These are phyloP conservation scores for Champsocephalus gunnari DNA, from an alignment of 2,797 vertebrate genomes.

Conservation along the genomic window DNA sequence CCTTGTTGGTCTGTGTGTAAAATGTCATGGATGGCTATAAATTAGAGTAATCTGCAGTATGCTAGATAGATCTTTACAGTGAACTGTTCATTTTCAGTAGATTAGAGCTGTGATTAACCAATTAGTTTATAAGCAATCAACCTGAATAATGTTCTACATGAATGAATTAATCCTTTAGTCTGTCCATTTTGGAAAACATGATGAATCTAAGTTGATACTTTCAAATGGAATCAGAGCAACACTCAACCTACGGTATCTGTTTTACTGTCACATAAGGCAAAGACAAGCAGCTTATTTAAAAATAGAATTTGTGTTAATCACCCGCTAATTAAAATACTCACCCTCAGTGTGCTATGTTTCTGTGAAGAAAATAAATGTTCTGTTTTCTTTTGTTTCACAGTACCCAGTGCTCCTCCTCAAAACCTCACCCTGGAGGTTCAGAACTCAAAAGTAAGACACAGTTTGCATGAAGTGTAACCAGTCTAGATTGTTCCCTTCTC, in stretches of 20 bases:
- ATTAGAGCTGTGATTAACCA: background rate
- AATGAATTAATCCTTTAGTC: background rate
- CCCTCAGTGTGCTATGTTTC: too few relatives aligned
- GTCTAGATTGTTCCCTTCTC: background rate
- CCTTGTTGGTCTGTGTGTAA: background rate
- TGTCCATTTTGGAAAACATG: background rate
- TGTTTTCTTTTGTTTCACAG: constrained; percentile 75
- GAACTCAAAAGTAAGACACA: constrained; percentile 95
- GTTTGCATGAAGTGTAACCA: background rate
- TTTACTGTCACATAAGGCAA: constrained; percentile 1
- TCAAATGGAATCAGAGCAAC: background rate
- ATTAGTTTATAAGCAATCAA: background rate
- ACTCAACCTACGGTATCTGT: background rate
- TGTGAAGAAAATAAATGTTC: background rate
- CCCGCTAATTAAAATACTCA: too few relatives aligned
- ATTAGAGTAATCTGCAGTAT: background rate
- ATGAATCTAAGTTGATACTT: background rate
- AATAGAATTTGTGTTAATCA: too few relatives aligned
- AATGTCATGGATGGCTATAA: background rate
- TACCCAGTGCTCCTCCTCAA: constrained; percentile 95
- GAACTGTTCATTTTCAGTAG: background rate
- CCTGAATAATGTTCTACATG: background rate
- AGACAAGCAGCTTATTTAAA: background rate
- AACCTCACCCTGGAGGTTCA: constrained; percentile 96
- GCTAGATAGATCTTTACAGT: background rate